phyloP scores from a whole-genome alignment of 2,888 invertebrate species.

The Agrochola lota region DNA sequence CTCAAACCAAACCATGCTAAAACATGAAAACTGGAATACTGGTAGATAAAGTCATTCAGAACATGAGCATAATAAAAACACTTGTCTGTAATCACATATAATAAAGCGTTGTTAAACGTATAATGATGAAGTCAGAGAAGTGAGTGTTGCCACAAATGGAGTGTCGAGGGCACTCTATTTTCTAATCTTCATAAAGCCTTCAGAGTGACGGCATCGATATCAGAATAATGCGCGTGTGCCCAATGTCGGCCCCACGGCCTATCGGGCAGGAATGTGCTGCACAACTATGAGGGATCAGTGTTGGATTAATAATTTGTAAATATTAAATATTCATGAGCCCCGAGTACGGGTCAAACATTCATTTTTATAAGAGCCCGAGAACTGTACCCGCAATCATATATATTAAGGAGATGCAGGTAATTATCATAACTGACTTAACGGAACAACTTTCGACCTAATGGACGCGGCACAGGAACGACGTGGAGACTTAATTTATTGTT shows the following conservation, averaged over 20 bases:
- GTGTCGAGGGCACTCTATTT: constrained; percentile 80
- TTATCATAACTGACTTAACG: constrained; percentile 87
- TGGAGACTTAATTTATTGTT: constrained; percentile 75
- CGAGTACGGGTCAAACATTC: constrained; percentile 87
- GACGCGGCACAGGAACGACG: constrained; percentile 71
- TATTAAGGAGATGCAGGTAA: constrained; percentile 87
- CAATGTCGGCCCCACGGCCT: constrained; percentile 70
- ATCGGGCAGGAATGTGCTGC: constrained; percentile 80
- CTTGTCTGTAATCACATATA: constrained; percentile 19
- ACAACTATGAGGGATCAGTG: constrained; percentile 80
- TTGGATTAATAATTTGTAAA: constrained; percentile 90
- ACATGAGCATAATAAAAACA: constrained; percentile 13
- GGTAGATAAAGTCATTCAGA: background rate
- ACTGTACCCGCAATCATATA: constrained; percentile 84
- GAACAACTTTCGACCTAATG: constrained; percentile 75
- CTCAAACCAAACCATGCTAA: background rate
- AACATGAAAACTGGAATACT: background rate
- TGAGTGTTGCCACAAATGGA: constrained; percentile 62
- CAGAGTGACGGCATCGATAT: constrained; percentile 82
- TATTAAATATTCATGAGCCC: constrained; percentile 89
- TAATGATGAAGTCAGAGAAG: constrained; percentile 41
- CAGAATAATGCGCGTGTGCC: constrained; percentile 74
- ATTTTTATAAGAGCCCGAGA: constrained; percentile 83
- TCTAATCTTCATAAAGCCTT: constrained; percentile 87
- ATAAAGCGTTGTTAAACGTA: constrained; percentile 44